Evolutionary conservation across 2,113 vertebrate genomes (phyloP), one percentile per base, ranked within the genome.

Genomic region (Dasyornis broadbenti): DNA sequence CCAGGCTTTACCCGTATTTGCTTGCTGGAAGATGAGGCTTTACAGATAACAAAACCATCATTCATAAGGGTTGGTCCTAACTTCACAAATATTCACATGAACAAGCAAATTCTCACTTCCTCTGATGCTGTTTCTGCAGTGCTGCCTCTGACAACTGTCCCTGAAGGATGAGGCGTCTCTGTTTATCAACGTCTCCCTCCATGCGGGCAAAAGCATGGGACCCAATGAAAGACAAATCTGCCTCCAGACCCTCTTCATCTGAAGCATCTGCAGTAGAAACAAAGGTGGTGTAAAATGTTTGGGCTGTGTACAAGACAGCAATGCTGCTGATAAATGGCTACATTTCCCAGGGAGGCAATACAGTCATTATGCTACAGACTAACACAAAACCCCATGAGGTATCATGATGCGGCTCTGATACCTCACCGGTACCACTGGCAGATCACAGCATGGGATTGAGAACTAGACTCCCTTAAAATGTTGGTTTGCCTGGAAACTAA

Each of bases 111-210:
- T 86, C 98, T 98, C 98, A 99, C 99, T 99, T 99, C 93, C 99
- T 99, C 97, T 99, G 99, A 96, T 99, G 99, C 86, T 99, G 99
- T 94, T 99, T 99, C 91, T 99, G 98, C 86, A 99, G 96, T 16
- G 99, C 98, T 39, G 98, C 99, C 86, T 99, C 99, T 0, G 99
- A 99, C 89, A 99, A 97, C 94, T 99, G 99, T 70, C 99, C 99
- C 97, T 99, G 99, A 44, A 99, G 98, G 92, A 99, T 98, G 90
- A 98, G 98, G 90, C 98, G 98, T 66, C 99, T 97, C 95, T 99
- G 99, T 90, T 99, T 99, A 97, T 99, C 99, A 78, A 99, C 98
- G 4, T 99, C 99, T 17, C 98, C 99, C 95, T 99, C 99, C 99
- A 99, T 99, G 42, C 98, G 98, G 65, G 99, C 99, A 84, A 99